Evolutionary conservation across 2,113 vertebrate genomes (phyloP).

Genomic region (Brachypodius melanocephalos): DNA sequence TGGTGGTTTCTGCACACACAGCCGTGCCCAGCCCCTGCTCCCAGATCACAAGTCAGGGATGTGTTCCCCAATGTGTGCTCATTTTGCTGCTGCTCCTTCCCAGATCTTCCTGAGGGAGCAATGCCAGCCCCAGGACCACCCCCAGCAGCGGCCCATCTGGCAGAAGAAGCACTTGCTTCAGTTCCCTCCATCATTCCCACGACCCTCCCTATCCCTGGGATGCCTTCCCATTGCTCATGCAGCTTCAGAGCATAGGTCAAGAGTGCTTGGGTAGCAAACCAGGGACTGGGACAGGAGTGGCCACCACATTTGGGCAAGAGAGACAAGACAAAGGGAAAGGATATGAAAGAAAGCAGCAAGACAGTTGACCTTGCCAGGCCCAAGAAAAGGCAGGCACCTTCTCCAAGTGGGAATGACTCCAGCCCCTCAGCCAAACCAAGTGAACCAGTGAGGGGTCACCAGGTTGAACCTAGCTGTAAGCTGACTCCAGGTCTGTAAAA

Average conservation of each 20-base stretch:
- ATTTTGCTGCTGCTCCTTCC: background rate
- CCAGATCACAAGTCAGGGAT: fast-evolving
- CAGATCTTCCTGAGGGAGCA: background rate
- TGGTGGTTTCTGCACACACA: background rate
- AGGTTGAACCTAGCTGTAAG: background rate
- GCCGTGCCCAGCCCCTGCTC: background rate
- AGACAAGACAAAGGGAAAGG: background rate
- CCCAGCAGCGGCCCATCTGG: no score
- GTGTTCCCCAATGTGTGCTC: fast-evolving
- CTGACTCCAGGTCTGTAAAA: background rate
- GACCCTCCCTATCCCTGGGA: background rate
- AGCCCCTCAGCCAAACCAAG: background rate
- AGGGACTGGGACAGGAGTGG: background rate
- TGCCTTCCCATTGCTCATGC: fast-evolving
- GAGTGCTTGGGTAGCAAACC: background rate
- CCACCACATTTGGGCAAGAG: background rate
- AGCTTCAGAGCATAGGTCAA: fast-evolving
- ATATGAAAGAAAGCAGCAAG: background rate
- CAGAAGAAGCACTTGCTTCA: background rate
- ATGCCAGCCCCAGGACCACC: fast-evolving
- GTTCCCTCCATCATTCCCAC: background rate
- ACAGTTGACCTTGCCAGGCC: background rate
- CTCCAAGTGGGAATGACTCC: background rate
- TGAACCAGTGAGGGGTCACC: background rate
- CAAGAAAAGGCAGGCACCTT: background rate